A percentile compares a stretch with the other conserved stretches of the same genome.
Conservation (phyloP, 2,797 vertebrate species). For the Neosilurus hyrtlii region DNA sequence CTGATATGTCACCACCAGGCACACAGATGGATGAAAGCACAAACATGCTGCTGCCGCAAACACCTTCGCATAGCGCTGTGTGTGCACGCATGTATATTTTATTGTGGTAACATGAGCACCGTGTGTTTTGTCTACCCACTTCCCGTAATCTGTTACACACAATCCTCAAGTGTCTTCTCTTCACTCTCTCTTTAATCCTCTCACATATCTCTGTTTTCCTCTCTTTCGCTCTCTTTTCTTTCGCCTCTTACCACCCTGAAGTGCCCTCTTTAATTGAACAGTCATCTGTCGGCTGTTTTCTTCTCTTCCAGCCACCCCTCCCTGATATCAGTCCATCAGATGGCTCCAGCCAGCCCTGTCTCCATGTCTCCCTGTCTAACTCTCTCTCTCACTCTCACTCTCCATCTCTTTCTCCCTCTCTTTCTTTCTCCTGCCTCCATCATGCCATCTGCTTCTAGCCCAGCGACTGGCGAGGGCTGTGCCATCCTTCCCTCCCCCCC, state of each 20-base stretch:
- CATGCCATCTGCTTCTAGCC: conserved; percentile 62
- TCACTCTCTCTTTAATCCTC: conserved; percentile 26
- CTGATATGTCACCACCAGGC: conserved; percentile 72
- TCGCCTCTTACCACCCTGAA: conserved; percentile 62
- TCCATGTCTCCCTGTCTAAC: conserved; percentile 20
- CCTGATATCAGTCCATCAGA: conserved; percentile 60
- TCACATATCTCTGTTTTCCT: conserved; percentile 47
- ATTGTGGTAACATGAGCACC: conserved; percentile 43
- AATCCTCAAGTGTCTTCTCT: conserved; percentile 58
- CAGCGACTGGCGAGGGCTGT: conserved; percentile 54
- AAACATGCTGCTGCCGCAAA: conserved; percentile 62
- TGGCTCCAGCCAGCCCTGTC: conserved; percentile 46
- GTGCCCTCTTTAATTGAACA: conserved; percentile 69
- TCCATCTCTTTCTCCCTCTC: conserved; percentile 25
- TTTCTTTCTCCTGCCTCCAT: conserved; percentile 49
- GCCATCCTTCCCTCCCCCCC: conserved; percentile 51
- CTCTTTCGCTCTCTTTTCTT: conserved; percentile 49
- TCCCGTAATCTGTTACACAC: conserved; percentile 56
- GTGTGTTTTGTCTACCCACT: conserved; percentile 47
- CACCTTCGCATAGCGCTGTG: conserved; percentile 32
- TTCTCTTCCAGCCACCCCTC: conserved; percentile 54
- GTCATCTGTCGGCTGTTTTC: conserved; percentile 65
- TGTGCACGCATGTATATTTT: conserved; percentile 22
- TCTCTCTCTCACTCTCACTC: conserved; percentile 28
- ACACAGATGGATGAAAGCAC: conserved; percentile 72